A percentile compares a stretch with the other conserved stretches of the same genome.
These are phyloP conservation scores for Carapus acus DNA, from an alignment of 2,797 vertebrate genomes.

Conservation along the genomic window DNA sequence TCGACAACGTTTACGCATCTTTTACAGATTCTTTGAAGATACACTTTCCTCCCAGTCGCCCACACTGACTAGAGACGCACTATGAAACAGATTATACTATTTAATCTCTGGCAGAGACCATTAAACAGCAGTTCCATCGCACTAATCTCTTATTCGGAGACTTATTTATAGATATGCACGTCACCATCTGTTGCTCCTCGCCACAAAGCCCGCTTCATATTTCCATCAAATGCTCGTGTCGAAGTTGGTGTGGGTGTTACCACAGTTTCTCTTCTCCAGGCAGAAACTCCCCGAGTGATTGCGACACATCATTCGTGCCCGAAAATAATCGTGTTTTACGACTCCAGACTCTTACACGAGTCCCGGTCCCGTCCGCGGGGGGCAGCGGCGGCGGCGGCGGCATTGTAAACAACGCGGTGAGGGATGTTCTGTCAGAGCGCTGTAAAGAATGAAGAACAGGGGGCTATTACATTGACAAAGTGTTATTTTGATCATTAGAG, in stretches of 20 bases:
- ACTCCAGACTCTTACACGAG: constrained; percentile 40
- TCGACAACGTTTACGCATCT: constrained; percentile 14
- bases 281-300: constrained; percentile 32
- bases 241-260: constrained; percentile 30
- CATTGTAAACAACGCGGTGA: constrained; percentile 50
- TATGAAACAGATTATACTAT: constrained; percentile 69
- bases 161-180: constrained; percentile 76
- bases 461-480: constrained; percentile 62
- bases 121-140: constrained; percentile 73
- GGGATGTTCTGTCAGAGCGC: constrained; percentile 45
- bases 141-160: constrained; percentile 71
- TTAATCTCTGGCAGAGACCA: constrained; percentile 72
- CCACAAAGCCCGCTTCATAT: constrained; percentile 46
- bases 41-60: constrained; percentile 56
- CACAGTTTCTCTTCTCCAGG: constrained; percentile 7
- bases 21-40: constrained; percentile 36
- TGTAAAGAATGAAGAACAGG: constrained; percentile 50
- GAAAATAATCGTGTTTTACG: constrained; percentile 49
- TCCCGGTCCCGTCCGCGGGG: constrained; percentile 28
- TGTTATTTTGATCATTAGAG: constrained; percentile 60
- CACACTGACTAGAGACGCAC: constrained; percentile 54
- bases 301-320: constrained; percentile 41
- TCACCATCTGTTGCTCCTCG: constrained; percentile 70
- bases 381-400: constrained; percentile 35
- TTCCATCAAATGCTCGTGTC: constrained; percentile 34